Base-by-base conservation (phyloP, 2,113 vertebrate genomes). In the Eurystomus gularis region DNA sequence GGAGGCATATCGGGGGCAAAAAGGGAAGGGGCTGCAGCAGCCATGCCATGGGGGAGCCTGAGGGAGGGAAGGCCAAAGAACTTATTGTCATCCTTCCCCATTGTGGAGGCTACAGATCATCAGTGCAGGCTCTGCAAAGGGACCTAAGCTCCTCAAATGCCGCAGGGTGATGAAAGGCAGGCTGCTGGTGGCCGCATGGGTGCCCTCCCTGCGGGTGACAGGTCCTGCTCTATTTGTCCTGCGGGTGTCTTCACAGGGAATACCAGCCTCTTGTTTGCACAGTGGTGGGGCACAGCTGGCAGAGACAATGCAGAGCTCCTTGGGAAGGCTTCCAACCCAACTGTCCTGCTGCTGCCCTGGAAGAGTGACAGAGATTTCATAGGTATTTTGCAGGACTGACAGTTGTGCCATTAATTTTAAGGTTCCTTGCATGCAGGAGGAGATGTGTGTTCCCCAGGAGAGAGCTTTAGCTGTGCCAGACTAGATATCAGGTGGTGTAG, bases 41-140 rank as follows among this genome's bases (percentile, higher is more conserved):
- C 29, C 6, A 0, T 26, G 54, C 55, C 0, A 0, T 5, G 39
- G 26, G 17, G 11, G 17, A 26, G 6, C 33, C 35, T 28, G n/a
- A 20, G 33, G 46, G 11, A 19, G 10, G 28, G 35, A 75, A 28
- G 24, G 60, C 40, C 40, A 2, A 25, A 21, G 54, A 46, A 60
- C 61, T 48, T 33, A 11, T 90, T 94, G 88, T 55, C 81, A 66
- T 58, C 86, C n/a, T 81, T 90, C 39, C 62, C 58, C 35, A 7
- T 64, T 29, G 52, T 0, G 6, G 64, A 76, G 78, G 24, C 83
- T 35, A 72, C 76, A 61, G 17, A 55, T 5, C 3, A 2, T 6
- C 42, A 91, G 69, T 10, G 3, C 29, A 4, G 79, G 0, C 3
- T 9, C n/a, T 84, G 23, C 31, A 4, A 31, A 11, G 70, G 16